Percentiles rank a stretch among this genome's conserved stretches.
Conservation (phyloP, 64 coral and sea anemone genomes). For the Cladopsammia gracilis region DNA sequence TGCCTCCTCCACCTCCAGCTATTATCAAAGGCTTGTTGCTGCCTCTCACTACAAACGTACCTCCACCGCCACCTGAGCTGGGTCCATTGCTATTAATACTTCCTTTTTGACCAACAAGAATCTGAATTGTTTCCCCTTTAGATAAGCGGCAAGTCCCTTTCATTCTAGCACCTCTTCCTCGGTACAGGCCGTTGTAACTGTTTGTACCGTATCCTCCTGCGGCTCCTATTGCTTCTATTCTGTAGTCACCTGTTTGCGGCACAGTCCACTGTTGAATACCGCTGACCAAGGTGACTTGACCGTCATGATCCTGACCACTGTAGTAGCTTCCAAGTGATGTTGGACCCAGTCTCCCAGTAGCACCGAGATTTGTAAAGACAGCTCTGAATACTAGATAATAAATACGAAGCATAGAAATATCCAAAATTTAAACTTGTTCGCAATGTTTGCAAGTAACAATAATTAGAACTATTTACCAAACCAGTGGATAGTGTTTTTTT, state of each 20-base stretch:
- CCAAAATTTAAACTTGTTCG: too few species aligned
- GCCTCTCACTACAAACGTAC: conserved; percentile 14
- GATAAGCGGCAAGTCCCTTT: conserved; percentile 6
- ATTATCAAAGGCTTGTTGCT: too few species aligned
- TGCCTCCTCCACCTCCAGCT: not conserved
- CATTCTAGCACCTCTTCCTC: conserved; percentile 43
- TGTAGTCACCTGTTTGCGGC: conserved; percentile 18
- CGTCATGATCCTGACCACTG: conserved; percentile 6
- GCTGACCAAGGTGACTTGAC: conserved; percentile 30
- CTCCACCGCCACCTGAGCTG: conserved; percentile 24
- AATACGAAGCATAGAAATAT: too few species aligned
- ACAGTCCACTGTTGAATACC: conserved; percentile 46
- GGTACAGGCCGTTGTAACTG: conserved; percentile 23
- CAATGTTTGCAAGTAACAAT: too few species aligned
- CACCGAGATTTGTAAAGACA: not conserved
- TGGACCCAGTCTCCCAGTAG: not conserved
- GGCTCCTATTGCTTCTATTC: conserved; percentile 54
- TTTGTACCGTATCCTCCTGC: not conserved
- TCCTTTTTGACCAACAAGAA: conserved; percentile 42
- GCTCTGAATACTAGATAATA: not conserved
- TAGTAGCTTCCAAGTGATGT: conserved; percentile 18
- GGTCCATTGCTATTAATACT: not conserved
- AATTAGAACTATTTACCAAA: too few species aligned
- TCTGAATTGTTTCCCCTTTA: not conserved
- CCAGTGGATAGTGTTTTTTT: too few species aligned